Evolutionary conservation across 2,797 vertebrate genomes (phyloP).

Genomic region (Phoxinus dragarum): DNA sequence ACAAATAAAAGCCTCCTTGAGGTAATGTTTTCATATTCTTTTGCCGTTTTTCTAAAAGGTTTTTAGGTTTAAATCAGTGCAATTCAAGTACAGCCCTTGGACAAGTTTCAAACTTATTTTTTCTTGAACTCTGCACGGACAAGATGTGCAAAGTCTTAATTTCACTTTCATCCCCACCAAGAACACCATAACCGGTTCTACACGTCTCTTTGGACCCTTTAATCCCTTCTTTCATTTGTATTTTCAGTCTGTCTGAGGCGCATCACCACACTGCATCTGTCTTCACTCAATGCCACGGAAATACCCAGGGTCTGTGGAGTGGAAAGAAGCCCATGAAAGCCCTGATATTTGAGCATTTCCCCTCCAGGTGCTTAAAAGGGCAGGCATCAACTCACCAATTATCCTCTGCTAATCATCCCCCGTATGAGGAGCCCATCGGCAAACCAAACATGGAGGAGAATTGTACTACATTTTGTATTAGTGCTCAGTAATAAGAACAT

Average conservation of each 20-base stretch:
- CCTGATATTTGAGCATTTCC: not conserved
- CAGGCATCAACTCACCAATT: not conserved
- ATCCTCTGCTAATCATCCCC: not conserved
- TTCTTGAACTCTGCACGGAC: not conserved
- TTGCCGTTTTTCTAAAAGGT: not conserved
- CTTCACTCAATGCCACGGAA: not conserved
- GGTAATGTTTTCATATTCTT: not conserved
- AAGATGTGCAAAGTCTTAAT: not conserved
- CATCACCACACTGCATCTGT: not conserved
- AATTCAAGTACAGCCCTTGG: not conserved
- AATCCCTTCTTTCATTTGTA: slow-evolving; percentile 21
- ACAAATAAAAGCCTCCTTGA: not conserved
- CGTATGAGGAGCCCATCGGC: not conserved
- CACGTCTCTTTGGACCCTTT: not conserved
- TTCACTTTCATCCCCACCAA: not conserved
- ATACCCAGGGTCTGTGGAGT: not conserved
- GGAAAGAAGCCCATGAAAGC: not conserved
- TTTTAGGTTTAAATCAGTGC: not conserved
- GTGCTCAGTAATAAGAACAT: not conserved
- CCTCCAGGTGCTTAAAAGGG: not conserved
- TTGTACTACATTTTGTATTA: not conserved
- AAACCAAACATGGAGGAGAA: not conserved
- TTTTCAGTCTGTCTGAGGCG: not conserved
- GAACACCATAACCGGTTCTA: not conserved
- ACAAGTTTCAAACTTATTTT: not conserved